A percentile compares a stretch with the other conserved stretches of the same genome.
These are phyloP conservation scores for Mythimna loreyi DNA, from an alignment of 2,888 invertebrate genomes.

Conservation along the genomic window DNA sequence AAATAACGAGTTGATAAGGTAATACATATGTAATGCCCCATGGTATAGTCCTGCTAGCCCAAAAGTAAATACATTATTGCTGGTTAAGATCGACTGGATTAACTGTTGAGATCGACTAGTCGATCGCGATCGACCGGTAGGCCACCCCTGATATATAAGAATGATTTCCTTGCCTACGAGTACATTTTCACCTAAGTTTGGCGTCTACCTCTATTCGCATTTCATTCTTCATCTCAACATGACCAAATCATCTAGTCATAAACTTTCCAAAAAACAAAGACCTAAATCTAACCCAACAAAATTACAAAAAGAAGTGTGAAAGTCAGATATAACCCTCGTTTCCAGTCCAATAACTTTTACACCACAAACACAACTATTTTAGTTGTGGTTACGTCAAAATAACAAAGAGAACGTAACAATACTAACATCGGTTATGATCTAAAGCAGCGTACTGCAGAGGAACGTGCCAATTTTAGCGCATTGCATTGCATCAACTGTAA, in stretches of 20 bases:
- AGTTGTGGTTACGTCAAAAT: conserved; percentile 6
- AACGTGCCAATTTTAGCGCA: conserved; percentile 52
- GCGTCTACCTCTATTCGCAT: no score
- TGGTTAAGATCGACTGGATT: no score
- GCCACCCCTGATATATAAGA: no score
- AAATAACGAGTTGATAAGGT: no score
- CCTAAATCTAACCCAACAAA: neutral
- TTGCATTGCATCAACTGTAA: conserved; percentile 46
- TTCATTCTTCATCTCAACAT: neutral
- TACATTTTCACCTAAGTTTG: no score
- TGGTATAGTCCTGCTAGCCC: no score
- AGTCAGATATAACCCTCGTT: neutral
- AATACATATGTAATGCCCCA: no score
- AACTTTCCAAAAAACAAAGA: neutral
- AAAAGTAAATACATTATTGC: no score
- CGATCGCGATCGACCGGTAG: no score
- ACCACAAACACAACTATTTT: neutral
- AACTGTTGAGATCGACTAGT: no score
- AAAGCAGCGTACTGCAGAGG: conserved; percentile 1
- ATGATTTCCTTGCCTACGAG: no score
- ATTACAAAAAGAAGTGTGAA: neutral
- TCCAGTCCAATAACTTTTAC: conserved; percentile 1
- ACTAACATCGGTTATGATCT: conserved; percentile 21
- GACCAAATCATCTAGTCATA: neutral
- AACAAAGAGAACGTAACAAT: conserved; percentile 27